Base-by-base conservation (phyloP, 2,797 vertebrate genomes). In the Merluccius polli region DNA sequence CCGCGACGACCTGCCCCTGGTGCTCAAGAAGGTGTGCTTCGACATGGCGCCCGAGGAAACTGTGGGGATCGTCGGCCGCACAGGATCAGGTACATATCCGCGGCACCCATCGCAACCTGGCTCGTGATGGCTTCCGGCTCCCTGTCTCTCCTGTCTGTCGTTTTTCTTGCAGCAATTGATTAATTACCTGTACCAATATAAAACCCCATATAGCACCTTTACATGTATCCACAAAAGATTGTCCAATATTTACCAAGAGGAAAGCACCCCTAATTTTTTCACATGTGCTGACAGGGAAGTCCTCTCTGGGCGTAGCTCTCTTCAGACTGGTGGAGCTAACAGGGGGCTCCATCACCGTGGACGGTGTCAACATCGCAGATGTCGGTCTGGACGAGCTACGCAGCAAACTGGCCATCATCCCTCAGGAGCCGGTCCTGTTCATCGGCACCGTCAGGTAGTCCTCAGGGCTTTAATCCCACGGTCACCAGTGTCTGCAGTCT, bases 401-500 rank as follows among this genome's bases (percentile, higher is more conserved):
- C 75, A 94, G 92, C 89, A 95, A 93, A 84, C 87, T 96, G 63
- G 95, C 95, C 11, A 86, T 96, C 83, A 95, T 96, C 85, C 95
- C 96, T 70, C 96, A 96, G 86, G 95, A 96, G 83, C 95, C 95
- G 0, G 91, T 95, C 76, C 93, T 96, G 75, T 93, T 96, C 83
- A 94, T 95, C 1, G 95, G 96, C 76, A 95, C 94, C 36, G 83
- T 96, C 89, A 95, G 95, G 95, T 95, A 65, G 24, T 10, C 48
- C 7, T 59, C 41, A 24, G 21, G 21, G 52, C 52, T n/a, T 2
- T 21, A 6, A 18, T 21, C 44, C 15, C 44, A 48, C 18, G 18
- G 15, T 18, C 3, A 48, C 18, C 16, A 4, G 48, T 9, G 6
- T 16, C 15, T 35, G 33, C 4, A 5, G 48, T 48, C 44, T 48